phyloP scores from a whole-genome alignment of 2,797 vertebrate species.

The Fratercula arctica region DNA sequence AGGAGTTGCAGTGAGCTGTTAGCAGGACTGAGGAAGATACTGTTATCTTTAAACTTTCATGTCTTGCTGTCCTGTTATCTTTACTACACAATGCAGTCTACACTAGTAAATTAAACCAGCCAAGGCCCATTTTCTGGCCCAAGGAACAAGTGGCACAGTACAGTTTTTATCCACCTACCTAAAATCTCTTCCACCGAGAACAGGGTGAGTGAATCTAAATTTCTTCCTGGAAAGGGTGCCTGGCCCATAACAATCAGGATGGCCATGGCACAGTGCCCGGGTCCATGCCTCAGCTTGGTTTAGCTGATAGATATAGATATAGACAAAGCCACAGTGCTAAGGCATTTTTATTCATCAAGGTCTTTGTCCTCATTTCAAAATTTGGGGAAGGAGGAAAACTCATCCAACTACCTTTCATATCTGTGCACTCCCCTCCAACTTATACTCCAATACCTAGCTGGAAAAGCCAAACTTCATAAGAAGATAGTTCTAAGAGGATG shows the following conservation, averaged over 20 bases:
- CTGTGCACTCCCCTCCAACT: background rate
- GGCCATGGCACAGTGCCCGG: background rate
- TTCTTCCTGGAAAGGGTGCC: background rate
- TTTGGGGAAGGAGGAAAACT: background rate
- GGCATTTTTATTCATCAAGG: background rate
- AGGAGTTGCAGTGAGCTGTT: background rate
- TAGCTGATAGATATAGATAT: background rate
- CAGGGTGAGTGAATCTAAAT: background rate
- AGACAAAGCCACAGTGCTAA: background rate
- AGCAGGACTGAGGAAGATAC: background rate
- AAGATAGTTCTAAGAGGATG: background rate
- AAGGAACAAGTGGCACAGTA: background rate
- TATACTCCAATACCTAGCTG: background rate
- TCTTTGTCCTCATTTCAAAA: background rate
- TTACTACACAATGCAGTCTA: slow-evolving; percentile 19
- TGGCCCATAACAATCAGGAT: background rate
- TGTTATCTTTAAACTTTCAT: slow-evolving; percentile 44
- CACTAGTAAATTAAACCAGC: slow-evolving; percentile 37
- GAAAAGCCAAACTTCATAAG: background rate
- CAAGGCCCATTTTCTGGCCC: slow-evolving; percentile 26
- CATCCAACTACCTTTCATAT: background rate
- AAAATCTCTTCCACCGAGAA: background rate
- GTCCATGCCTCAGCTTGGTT: background rate
- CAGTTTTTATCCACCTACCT: background rate
- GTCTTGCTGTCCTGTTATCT: slow-evolving; percentile 31